Evolutionary conservation across 2,888 invertebrate species (phyloP), one percentile per base, ranked within the genome.

Genomic region (Idaea dimidiata): DNA sequence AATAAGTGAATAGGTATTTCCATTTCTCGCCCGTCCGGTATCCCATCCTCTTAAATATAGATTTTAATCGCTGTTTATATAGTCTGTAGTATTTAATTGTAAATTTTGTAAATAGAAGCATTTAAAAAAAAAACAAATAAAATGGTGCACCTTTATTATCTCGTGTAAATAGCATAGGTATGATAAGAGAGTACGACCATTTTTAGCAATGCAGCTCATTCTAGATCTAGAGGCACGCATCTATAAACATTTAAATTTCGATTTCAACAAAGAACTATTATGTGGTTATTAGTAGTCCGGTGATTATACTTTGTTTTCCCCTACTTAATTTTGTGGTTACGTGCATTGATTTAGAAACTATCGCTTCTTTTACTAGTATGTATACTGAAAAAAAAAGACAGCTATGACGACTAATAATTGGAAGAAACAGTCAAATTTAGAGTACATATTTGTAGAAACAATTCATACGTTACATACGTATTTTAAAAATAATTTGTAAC

Each of bases 91-190:
- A 61, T 54, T 74, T 84, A 84, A 76, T 76, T 92, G 91, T 91
- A 91, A 70, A 91, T 87, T 81, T 77, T 92, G 91, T 92, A 91
- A 82, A 91, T 90, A 90, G 66, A 70, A 72, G 79, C 18, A 56
- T 43, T 43, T 32, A n/a, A n/a, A n/a, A 24, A 24, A 43, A 43
- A 8, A 43, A 43, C 43, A 43, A 43, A 43, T 43, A 83, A 83
- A 79, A 86, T 87, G 89, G 89, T 89, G 91, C 91, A 90, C 91
- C 82, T 79, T 85, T 81, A 74, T 76, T 84, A 80, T 78, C 76
- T 75, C 73, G 72, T 83, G 77, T 81, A 81, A 73, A 80, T 83
- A 82, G 24, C 24, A 24, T 24, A 64, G 72, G 8, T 14, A 10
- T 43, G 0, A 8, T 43, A 43, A 43, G 43, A 43, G 43, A 14